These are phyloP conservation scores for Digitonthophagus gazella DNA, from an alignment of 2,888 invertebrate species.

Conservation along the genomic window DNA sequence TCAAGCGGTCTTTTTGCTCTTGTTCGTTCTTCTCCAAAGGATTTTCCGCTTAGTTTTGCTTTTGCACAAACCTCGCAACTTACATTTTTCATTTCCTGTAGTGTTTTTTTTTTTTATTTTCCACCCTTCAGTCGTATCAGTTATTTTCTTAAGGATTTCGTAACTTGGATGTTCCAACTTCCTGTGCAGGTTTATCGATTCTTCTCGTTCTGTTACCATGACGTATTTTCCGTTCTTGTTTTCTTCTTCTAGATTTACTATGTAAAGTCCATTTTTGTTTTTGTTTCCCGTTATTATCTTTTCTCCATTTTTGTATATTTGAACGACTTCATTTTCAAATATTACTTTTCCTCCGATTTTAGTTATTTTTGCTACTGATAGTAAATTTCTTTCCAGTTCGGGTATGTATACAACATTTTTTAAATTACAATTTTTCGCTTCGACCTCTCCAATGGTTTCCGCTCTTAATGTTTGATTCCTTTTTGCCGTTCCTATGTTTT, in stretches of 20 bases:
- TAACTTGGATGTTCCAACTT: background rate
- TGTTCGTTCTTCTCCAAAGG: constrained; percentile 1
- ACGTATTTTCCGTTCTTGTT: background rate
- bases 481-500: constrained; percentile 7
- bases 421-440: constrained; percentile 8
- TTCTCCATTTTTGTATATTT: constrained; percentile 1
- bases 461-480: constrained; percentile 2
- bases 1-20: background rate
- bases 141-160: background rate
- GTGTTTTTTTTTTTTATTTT: background rate
- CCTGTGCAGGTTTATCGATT: background rate
- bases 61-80: background rate
- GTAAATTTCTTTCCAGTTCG: constrained; percentile 9
- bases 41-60: background rate
- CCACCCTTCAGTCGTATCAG: background rate
- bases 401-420: constrained; percentile 19
- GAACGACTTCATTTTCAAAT: constrained; percentile 4
- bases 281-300: background rate
- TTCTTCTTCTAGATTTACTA: background rate
- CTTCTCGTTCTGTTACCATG: background rate
- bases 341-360: constrained; percentile 12
- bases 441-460: constrained; percentile 4
- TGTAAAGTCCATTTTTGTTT: constrained; percentile 4
- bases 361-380: constrained; percentile 18
- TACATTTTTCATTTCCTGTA: background rate